Conservation (phyloP, 1,140 invertebrate species). For the Theocolax elegans region DNA sequence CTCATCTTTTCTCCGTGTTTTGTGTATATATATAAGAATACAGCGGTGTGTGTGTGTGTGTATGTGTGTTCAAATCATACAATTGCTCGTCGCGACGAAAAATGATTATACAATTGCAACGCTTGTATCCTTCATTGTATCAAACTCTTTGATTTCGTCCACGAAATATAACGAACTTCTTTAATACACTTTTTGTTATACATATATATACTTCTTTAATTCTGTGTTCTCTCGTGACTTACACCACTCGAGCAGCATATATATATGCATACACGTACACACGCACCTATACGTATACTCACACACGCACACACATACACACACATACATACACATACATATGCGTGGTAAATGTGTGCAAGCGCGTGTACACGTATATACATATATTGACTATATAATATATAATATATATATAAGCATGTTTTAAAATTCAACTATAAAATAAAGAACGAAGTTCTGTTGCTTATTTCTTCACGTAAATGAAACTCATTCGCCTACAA, state of each 20-base stretch:
- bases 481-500: constrained; percentile 14
- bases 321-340: too few species aligned
- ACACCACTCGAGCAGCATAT: constrained; percentile 20
- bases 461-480: neutral
- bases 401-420: neutral
- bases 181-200: constrained; percentile 7
- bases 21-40: too few species aligned
- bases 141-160: constrained; percentile 28
- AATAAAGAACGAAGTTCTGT: neutral
- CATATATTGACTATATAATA: too few species aligned
- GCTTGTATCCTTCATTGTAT: neutral
- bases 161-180: constrained; percentile 31
- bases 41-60: too few species aligned
- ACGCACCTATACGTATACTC: too few species aligned
- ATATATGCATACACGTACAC: too few species aligned
- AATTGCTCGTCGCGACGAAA: constrained; percentile 2
- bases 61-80: too few species aligned
- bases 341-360: too few species aligned
- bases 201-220: neutral
- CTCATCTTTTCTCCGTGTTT: too few species aligned
- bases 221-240: constrained; percentile 4
- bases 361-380: too few species aligned
- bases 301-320: too few species aligned
- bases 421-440: constrained; percentile 17
- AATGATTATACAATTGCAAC: constrained; percentile 19